Conservation (phyloP, 2,888 invertebrate species). For the Chromoteleia sp. region DNA sequence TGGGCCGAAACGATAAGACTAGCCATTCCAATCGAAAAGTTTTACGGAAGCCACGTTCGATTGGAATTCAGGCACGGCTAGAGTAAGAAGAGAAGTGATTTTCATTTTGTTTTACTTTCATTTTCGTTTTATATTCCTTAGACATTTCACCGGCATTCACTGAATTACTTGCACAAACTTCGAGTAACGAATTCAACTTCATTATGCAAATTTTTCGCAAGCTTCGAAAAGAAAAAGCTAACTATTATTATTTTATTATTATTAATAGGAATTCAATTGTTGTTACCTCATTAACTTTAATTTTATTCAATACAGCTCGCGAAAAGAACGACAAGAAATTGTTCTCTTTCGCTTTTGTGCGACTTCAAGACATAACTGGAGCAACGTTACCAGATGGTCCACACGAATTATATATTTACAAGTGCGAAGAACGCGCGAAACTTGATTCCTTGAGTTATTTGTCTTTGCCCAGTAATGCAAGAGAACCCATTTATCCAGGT, state of each 20-base stretch:
- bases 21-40: slow-evolving; percentile 95
- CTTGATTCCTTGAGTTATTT: slow-evolving; percentile 87
- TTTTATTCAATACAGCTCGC: slow-evolving; percentile 86
- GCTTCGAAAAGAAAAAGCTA: background rate
- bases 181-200: background rate
- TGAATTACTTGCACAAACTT: slow-evolving; percentile 2
- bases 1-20: slow-evolving; percentile 96
- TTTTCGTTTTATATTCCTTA: slow-evolving; percentile 26
- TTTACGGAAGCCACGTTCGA: slow-evolving; percentile 95
- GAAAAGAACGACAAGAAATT: slow-evolving; percentile 96
- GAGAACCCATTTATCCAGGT: slow-evolving; percentile 80
- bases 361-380: slow-evolving; percentile 95
- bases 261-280: background rate
- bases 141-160: slow-evolving; percentile 28
- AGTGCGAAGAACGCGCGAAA: slow-evolving; percentile 93
- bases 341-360: slow-evolving; percentile 95
- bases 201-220: background rate
- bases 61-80: slow-evolving; percentile 97
- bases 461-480: slow-evolving; percentile 83
- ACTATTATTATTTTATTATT: background rate
- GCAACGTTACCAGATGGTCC: slow-evolving; percentile 94
- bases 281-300: background rate
- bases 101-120: slow-evolving; percentile 58
- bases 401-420: slow-evolving; percentile 96
- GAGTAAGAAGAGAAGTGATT: slow-evolving; percentile 87